Conservation (phyloP, 2,797 vertebrate genomes). For the Periparus ater region DNA sequence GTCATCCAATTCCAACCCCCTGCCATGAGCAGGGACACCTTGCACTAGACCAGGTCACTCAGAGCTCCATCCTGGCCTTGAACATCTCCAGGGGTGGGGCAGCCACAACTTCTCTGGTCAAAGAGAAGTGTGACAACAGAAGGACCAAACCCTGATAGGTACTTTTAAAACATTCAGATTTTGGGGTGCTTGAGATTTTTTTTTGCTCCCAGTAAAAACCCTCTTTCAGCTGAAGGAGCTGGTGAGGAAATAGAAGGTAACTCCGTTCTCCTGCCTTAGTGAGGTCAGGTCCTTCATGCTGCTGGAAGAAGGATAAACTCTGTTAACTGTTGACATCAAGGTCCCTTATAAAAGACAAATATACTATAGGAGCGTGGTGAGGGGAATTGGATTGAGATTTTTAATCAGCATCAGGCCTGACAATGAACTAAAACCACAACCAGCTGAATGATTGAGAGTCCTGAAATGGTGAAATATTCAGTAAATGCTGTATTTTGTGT, state of each 20-base stretch:
- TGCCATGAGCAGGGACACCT: not conserved
- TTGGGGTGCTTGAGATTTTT: not conserved
- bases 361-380: not conserved
- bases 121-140: not conserved
- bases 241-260: not conserved
- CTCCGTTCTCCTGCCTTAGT: not conserved
- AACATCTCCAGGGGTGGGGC: not conserved
- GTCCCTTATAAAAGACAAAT: not conserved
- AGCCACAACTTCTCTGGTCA: not conserved
- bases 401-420: slow-evolving; percentile 30
- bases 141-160: not conserved
- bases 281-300: not conserved
- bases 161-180: not conserved
- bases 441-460: not conserved
- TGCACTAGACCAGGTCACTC: not conserved
- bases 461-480: not conserved
- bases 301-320: not conserved
- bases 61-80: not conserved
- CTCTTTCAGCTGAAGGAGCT: not conserved
- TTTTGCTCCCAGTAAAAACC: not conserved
- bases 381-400: not conserved
- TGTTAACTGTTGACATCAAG: slow-evolving; percentile 13
- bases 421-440: not conserved
- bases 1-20: not conserved
- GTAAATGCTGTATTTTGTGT: not conserved